Conservation (phyloP, 92 coral and sea anemone genomes). For the Muricea muricata region DNA sequence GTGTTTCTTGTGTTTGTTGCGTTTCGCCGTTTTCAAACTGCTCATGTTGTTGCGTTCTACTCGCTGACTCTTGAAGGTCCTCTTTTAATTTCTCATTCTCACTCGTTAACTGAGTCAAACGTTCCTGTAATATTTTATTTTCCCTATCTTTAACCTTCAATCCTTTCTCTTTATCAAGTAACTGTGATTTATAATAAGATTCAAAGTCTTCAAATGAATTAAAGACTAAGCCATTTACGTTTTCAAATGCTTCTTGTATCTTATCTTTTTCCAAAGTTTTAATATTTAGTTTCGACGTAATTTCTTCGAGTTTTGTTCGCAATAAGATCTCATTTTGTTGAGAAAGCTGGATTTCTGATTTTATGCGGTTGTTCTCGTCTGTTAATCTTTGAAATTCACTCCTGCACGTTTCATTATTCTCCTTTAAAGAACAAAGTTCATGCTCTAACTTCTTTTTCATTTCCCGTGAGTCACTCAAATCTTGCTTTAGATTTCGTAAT, state of each 20-base stretch:
- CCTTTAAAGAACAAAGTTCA: conserved; percentile 65
- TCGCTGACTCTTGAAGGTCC: conserved; percentile 51
- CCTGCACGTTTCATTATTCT: conserved; percentile 37
- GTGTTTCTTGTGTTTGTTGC: conserved; percentile 15
- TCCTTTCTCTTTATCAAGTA: conserved; percentile 87
- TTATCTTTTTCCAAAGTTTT: conserved; percentile 81
- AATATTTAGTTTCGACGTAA: conserved; percentile 73
- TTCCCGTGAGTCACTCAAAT: conserved; percentile 68
- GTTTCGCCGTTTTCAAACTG: conserved; percentile 26
- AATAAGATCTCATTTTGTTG: conserved; percentile 58
- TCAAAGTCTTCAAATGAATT: conserved; percentile 95
- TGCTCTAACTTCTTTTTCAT: conserved; percentile 59
- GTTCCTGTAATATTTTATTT: conserved; percentile 77
- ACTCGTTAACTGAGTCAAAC: conserved; percentile 70
- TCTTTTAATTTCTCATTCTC: conserved; percentile 64
- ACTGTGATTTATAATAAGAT: conserved; percentile 74
- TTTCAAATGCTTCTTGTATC: conserved; percentile 92
- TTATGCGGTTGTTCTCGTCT: conserved; percentile 47
- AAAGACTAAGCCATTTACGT: conserved; percentile 91
- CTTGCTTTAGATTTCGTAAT: conserved; percentile 70
- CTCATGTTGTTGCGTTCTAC: conserved; percentile 34
- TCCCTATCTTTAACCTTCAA: conserved; percentile 80
- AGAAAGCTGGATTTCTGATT: conserved; percentile 52
- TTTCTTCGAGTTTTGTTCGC: conserved; percentile 66
- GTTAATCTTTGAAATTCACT: conserved; percentile 30